Conservation (phyloP, 2,888 invertebrate genomes). For the Xanthostigma xanthostigma region DNA sequence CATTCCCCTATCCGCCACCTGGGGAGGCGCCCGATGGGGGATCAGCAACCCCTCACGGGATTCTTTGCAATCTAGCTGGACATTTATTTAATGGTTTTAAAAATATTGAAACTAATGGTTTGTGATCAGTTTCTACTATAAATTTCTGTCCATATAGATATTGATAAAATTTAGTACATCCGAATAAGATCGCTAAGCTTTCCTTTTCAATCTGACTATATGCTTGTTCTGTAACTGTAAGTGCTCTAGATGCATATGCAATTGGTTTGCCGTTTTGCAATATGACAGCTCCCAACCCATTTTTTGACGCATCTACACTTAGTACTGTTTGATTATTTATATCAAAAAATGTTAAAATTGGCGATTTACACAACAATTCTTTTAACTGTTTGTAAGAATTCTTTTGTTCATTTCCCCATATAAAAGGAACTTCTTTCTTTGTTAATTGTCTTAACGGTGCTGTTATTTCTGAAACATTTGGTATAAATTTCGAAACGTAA, state of each 20-base stretch:
- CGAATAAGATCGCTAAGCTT: slow-evolving; percentile 5
- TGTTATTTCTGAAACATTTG: slow-evolving; percentile 6
- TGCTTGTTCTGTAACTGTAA: slow-evolving; percentile 4
- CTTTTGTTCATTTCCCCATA: slow-evolving; percentile 4
- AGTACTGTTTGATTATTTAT: not conserved
- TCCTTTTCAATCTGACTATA: slow-evolving; percentile 4
- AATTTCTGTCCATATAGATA: slow-evolving; percentile 3
- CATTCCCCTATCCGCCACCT: too few relatives aligned
- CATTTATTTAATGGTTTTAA: too few relatives aligned
- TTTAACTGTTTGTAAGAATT: slow-evolving; percentile 11
- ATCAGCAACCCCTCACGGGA: too few relatives aligned
- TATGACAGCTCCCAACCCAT: not conserved
- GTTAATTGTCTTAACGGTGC: slow-evolving; percentile 8
- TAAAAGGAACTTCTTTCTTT: slow-evolving; percentile 2
- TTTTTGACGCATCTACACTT: not conserved
- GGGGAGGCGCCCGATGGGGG: too few relatives aligned
- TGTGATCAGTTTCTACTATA: slow-evolving; percentile 3
- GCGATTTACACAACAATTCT: slow-evolving; percentile 5
- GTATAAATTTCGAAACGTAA: slow-evolving; percentile 9
- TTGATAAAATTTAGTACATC: not conserved
- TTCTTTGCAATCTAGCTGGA: too few relatives aligned
- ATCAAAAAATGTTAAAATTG: slow-evolving; percentile 8
- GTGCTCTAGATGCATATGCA: slow-evolving; percentile 2
- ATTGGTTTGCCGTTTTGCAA: not conserved
- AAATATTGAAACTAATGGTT: not conserved